Conservation (phyloP, 2,113 vertebrate genomes). For the Ovibos moschatus region DNA sequence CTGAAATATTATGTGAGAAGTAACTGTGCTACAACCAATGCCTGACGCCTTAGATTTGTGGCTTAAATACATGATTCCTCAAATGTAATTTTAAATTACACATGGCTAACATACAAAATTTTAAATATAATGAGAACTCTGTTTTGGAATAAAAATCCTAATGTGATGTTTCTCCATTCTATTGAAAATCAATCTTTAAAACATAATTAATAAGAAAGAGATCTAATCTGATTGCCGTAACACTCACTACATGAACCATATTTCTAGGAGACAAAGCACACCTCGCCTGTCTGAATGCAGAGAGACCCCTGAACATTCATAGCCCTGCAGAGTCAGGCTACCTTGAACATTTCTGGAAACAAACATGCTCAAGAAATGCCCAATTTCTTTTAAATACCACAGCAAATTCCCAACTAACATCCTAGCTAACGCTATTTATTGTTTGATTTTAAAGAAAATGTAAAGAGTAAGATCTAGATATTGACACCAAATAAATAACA, state of each 20-base stretch:
- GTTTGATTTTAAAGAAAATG: neutral
- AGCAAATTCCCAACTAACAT: neutral
- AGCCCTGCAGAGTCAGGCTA: neutral
- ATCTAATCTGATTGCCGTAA: neutral
- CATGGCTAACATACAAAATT: neutral
- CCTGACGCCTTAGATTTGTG: neutral
- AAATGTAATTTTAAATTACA: conserved; percentile 35
- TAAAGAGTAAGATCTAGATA: neutral
- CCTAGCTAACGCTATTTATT: neutral
- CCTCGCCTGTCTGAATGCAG: neutral
- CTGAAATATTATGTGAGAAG: neutral
- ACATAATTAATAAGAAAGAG: neutral
- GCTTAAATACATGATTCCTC: neutral
- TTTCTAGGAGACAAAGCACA: neutral
- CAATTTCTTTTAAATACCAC: neutral
- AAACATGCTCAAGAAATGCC: neutral
- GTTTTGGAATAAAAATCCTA: conserved; percentile 3
- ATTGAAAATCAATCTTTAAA: conserved; percentile 25
- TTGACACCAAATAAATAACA: neutral
- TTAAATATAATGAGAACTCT: neutral
- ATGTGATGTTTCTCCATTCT: neutral
- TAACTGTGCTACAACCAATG: neutral
- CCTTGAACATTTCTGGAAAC: neutral
- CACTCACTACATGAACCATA: neutral
- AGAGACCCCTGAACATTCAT: neutral